Evolutionary conservation across 2,888 invertebrate genomes (phyloP), one percentile per base, ranked within the genome.

Genomic region (Trichogramma evanescens): DNA sequence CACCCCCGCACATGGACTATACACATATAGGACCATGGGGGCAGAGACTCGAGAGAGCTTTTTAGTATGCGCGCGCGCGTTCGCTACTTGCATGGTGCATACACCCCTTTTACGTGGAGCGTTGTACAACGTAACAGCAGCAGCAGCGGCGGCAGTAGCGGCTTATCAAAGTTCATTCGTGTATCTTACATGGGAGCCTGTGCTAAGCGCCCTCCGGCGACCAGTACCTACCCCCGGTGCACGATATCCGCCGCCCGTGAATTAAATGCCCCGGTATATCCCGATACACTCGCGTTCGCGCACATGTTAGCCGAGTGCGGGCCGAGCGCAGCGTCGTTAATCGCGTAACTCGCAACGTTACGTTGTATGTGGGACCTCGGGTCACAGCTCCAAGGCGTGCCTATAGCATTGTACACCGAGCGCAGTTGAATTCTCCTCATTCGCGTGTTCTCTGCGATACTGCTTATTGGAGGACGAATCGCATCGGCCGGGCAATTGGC

Each of bases 161-260:
- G 26, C 26, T 26, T 26, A 26, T 26, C 26, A 26, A 26, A 26
- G 26, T 26, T 26, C 26, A 26, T 26, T 26, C 26, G 26, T 1
- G 26, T 26, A 26, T 26, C 26, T 26, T 26, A 26, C 43, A 50
- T 70, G 66, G 49, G 39, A 63, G 63, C 71, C 71, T 68, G 69
- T 54, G 66, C 58, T 46, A 5, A 50, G 61, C 66, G 64, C 69
- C 72, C 70, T 71, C 69, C 67, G 65, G 48, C 64, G 58, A 70
- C 50, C 65, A 70, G 69, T 69, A 66, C 55, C 10, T 13, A 10
- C n/a, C 6, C 10, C n/a, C 48, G 9, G 40, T 50, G 50, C 58
- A 51, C 42, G 5, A 26, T 26, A 26, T 26, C 26, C 26, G 26
- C 3, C 26, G 26, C 26, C 26, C 2, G 26, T 26, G 26, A 3